Evolutionary conservation across 2,888 invertebrate genomes (phyloP).

Genomic region (Xanthorhoe designata): DNA sequence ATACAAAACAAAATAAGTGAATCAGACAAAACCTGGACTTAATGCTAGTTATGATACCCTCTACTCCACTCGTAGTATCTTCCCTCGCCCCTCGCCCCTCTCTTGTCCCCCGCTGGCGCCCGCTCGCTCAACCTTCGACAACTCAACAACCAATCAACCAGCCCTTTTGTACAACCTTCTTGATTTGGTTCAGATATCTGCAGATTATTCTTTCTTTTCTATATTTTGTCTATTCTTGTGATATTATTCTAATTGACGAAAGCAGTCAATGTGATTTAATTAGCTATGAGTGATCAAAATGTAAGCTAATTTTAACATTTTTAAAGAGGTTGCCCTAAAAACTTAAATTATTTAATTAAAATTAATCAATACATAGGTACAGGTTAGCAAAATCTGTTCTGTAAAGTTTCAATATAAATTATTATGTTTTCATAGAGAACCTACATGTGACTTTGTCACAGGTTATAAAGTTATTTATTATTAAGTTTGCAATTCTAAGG

Average conservation of each 20-base stretch:
- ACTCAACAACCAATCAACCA: constrained; percentile 79
- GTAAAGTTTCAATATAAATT: too few species aligned
- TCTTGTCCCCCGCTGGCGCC: constrained; percentile 44
- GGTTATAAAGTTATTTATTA: not conserved
- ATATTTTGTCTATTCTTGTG: too few species aligned
- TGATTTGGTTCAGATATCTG: constrained; percentile 30
- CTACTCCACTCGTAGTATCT: constrained; percentile 25
- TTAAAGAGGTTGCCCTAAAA: too few species aligned
- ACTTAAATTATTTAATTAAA: too few species aligned
- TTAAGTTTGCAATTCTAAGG: not conserved
- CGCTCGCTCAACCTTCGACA: constrained; percentile 72
- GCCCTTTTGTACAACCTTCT: constrained; percentile 63
- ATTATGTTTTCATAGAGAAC: too few species aligned
- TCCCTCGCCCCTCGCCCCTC: constrained; percentile 46
- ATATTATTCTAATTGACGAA: too few species aligned
- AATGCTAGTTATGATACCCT: constrained; percentile 52
- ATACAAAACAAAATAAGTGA: not conserved
- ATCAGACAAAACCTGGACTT: constrained; percentile 17
- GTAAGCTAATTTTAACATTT: too few species aligned
- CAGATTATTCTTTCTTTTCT: not conserved
- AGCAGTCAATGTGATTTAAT: too few species aligned
- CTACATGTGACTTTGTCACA: too few species aligned
- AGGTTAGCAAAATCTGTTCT: too few species aligned
- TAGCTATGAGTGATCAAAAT: too few species aligned
- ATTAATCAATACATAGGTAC: too few species aligned